phyloP scores from a whole-genome alignment of 2,888 invertebrate genomes.

The Clistopyga incitator region DNA sequence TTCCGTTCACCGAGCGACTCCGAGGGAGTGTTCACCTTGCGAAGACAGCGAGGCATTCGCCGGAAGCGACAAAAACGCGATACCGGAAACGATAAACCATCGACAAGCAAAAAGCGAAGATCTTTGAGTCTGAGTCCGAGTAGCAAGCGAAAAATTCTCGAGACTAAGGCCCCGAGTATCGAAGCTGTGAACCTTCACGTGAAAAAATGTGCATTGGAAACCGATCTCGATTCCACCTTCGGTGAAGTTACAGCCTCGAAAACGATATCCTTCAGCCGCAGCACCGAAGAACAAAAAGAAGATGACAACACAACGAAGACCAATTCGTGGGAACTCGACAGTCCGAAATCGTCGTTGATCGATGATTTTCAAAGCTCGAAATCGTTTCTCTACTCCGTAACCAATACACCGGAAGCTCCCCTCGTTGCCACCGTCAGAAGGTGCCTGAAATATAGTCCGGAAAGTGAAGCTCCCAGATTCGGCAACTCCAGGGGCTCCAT shows the following conservation, averaged over 20 bases:
- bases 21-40: conserved; percentile 80
- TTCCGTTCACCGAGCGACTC: conserved; percentile 80
- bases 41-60: conserved; percentile 81
- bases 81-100: conserved; percentile 63
- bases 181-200: conserved; percentile 82
- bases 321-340: conserved; percentile 80
- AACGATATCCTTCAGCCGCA: conserved; percentile 66
- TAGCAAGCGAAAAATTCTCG: conserved; percentile 66
- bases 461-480: conserved; percentile 73
- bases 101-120: conserved; percentile 75
- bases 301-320: conserved; percentile 70
- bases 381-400: conserved; percentile 78
- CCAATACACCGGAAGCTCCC: conserved; percentile 81
- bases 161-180: conserved; percentile 66
- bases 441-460: conserved; percentile 82
- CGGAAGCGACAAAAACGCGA: conserved; percentile 78
- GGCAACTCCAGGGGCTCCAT: conserved; percentile 85
- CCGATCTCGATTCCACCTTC: conserved; percentile 78
- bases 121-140: conserved; percentile 74
- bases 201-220: conserved; percentile 79
- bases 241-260: conserved; percentile 71
- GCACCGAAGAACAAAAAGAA: conserved; percentile 70
- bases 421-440: conserved; percentile 82
- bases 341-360: conserved; percentile 79
- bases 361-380: conserved; percentile 81